A percentile compares a stretch with the other conserved stretches of the same genome.
Evolutionary conservation across 2,797 vertebrate genomes (phyloP).

Genomic region (Sparidentex hasta): DNA sequence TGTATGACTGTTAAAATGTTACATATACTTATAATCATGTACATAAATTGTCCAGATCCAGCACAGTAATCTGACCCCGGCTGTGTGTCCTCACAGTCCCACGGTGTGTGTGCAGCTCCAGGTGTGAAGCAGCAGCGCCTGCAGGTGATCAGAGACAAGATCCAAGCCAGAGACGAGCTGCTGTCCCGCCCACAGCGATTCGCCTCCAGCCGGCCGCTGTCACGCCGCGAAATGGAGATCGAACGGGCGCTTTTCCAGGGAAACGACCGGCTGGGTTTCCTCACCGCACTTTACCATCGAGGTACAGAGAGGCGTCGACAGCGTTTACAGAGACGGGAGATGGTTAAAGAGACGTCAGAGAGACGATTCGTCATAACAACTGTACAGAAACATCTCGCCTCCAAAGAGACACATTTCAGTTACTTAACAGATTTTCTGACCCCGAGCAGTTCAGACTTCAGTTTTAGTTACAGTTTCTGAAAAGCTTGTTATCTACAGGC

Average conservation of each 20-base stretch:
- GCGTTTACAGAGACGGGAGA: background rate
- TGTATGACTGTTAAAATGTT: background rate
- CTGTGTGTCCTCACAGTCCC: slow-evolving; percentile 70
- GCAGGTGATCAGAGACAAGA: slow-evolving; percentile 90
- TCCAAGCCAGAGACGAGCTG: slow-evolving; percentile 87
- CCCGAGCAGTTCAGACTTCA: background rate
- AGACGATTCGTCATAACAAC: background rate
- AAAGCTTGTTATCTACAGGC: background rate
- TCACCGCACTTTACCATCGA: slow-evolving; percentile 92
- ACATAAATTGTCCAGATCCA: background rate
- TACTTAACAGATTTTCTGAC: background rate
- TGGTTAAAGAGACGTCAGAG: too few relatives aligned
- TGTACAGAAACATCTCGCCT: background rate
- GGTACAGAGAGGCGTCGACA: slow-evolving; percentile 74
- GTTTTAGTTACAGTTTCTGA: background rate
- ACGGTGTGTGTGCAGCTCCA: slow-evolving; percentile 87
- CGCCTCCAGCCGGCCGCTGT: slow-evolving; percentile 90
- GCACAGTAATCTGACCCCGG: background rate
- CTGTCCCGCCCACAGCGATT: slow-evolving; percentile 92
- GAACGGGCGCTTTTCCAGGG: slow-evolving; percentile 94
- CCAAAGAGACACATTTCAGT: background rate
- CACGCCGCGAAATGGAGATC: slow-evolving; percentile 95
- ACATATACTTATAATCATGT: background rate
- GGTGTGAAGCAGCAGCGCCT: slow-evolving; percentile 88
- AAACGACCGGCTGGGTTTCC: slow-evolving; percentile 90